Evolutionary conservation across 2,888 invertebrate genomes (phyloP), one percentile per base, ranked within the genome.

Genomic region (Cheilosia scutellata): DNA sequence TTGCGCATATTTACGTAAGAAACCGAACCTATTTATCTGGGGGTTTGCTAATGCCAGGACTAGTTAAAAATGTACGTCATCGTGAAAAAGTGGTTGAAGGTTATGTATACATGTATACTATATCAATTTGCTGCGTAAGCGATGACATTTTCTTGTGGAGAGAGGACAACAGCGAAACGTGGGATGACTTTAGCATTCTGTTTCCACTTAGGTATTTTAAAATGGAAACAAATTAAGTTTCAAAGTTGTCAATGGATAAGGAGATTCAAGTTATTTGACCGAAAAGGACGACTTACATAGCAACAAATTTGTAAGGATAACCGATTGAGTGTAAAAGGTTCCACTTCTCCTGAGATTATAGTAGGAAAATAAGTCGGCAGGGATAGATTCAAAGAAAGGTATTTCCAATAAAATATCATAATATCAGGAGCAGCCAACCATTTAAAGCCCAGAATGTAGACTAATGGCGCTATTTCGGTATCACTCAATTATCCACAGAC

Each of bases 11-110:
- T 82, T 65, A 72, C 55, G 72, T 72, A 77, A 60, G 63, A 40
- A 13, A 37, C 4, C 11, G 9, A 49, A 27, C 33, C 49, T 31
- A 9, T 27, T 16, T 37, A 20, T 42, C 44, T 55, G 57, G 75
- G 44, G 27, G 62, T 31, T 76, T n/a, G n/a, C 11, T 20, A 40
- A 65, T 58, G 40, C 25, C 60, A 77, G 77, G 47, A 42, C 71
- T 72, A 77, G 60, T 66, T 82, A 66, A 60, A 44, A 71, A 72
- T 55, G 60, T 77, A 77, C 82, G 76, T 82, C 71, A 76, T 53
- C 71, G 58, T 51, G 33, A 5, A 40, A 33, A 16, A 13, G 11
- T 13, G 16, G 27, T 33, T 40, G 37, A 16, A 40, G 44, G 27
- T 71, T 47, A 27, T 44, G 16, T 44, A 16, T 4, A 16, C 2